Evolutionary conservation across 2,797 vertebrate species (phyloP).

Genomic region (Thunnus albacares): DNA sequence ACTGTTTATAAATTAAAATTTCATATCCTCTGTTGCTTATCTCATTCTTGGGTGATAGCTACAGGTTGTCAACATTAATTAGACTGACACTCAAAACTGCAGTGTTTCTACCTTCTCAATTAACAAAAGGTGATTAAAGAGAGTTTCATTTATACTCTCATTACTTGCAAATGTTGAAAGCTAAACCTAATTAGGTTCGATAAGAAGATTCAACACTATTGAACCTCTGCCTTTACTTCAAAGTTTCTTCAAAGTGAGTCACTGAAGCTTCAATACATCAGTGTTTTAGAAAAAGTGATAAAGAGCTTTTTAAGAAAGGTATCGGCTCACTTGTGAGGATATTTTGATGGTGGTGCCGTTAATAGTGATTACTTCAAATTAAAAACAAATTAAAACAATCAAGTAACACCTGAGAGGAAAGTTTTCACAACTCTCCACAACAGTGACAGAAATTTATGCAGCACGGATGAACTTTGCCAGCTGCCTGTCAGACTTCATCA

Average conservation of each 20-base stretch:
- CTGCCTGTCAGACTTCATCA: not conserved
- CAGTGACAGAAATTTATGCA: constrained; percentile 1
- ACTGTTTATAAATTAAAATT: not conserved
- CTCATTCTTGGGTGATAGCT: not conserved
- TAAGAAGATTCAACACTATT: not conserved
- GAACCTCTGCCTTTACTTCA: not conserved
- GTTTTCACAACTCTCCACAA: not conserved
- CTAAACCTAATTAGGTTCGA: not conserved
- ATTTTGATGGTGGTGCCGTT: not conserved
- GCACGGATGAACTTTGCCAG: not conserved
- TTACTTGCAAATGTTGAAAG: not conserved
- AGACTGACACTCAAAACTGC: not conserved
- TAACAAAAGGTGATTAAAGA: too few relatives aligned
- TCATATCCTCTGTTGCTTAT: not conserved
- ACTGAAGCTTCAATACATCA: not conserved
- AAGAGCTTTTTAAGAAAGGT: not conserved
- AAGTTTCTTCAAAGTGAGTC: not conserved
- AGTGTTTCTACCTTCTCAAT: too few relatives aligned
- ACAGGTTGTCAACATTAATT: not conserved
- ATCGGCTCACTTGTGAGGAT: not conserved
- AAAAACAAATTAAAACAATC: not conserved
- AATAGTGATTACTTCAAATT: not conserved
- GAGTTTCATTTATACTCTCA: not conserved
- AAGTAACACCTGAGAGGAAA: not conserved
- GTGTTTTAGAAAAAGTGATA: not conserved